Conservation (phyloP, 2,888 invertebrate genomes). For the Mayetiola destructor region DNA sequence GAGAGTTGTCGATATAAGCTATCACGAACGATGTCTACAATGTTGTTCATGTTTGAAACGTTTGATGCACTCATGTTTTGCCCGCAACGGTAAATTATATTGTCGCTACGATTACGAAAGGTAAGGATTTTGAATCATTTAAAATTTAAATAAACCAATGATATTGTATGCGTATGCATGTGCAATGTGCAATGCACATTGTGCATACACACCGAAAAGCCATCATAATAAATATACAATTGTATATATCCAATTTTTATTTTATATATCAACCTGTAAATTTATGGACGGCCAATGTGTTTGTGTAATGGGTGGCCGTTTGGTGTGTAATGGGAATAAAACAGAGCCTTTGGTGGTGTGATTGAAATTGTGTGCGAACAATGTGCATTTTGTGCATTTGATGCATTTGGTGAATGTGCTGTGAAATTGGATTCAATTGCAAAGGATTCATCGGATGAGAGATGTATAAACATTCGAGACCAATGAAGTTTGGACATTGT, state of each 20-base stretch:
- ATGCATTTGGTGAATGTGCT: neutral
- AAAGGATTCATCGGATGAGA: too few relatives aligned
- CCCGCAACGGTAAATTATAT: conserved; percentile 56
- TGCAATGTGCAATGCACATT: neutral
- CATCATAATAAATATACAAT: neutral
- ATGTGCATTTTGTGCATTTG: too few relatives aligned
- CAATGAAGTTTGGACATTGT: too few relatives aligned
- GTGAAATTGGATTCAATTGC: neutral
- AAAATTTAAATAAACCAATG: too few relatives aligned
- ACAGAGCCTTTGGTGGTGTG: too few relatives aligned
- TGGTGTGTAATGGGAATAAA: too few relatives aligned
- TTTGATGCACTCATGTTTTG: conserved; percentile 60
- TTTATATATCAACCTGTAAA: too few relatives aligned
- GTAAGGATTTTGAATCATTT: conserved; percentile 36
- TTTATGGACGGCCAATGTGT: too few relatives aligned
- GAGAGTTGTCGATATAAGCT: conserved; percentile 56
- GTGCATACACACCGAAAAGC: neutral
- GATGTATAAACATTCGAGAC: too few relatives aligned
- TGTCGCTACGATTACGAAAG: conserved; percentile 68
- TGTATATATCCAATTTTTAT: neutral
- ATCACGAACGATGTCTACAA: conserved; percentile 63
- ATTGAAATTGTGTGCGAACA: neutral
- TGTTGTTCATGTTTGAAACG: conserved; percentile 57
- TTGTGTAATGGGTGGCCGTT: too few relatives aligned
- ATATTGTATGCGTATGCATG: too few relatives aligned